A percentile compares a stretch with the other conserved stretches of the same genome.
Conservation (phyloP, 2,113 vertebrate genomes). For the Dipodomys stephensi region DNA sequence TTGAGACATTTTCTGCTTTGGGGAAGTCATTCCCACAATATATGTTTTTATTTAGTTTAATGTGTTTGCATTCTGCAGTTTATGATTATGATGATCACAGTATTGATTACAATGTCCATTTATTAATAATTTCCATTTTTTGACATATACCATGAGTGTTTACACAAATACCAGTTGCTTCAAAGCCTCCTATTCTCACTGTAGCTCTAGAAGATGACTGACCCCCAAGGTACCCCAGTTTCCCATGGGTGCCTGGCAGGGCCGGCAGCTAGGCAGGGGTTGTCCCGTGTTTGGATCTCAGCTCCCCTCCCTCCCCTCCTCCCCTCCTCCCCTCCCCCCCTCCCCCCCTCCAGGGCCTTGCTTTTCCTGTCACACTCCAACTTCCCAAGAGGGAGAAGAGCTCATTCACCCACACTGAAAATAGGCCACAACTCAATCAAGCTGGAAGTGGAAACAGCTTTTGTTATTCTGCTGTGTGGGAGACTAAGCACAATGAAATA, state of each 20-base stretch:
- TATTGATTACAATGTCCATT: background rate
- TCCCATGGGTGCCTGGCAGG: background rate
- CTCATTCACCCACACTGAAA: background rate
- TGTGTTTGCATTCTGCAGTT: background rate
- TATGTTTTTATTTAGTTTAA: background rate
- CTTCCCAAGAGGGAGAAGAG: too few species aligned
- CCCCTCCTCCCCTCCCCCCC: too few species aligned
- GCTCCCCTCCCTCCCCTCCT: background rate
- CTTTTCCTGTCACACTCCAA: too few species aligned
- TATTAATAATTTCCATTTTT: background rate
- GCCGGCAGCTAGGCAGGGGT: too few species aligned
- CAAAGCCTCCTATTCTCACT: background rate
- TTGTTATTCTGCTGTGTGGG: background rate
- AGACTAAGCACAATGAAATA: background rate
- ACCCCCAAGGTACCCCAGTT: background rate
- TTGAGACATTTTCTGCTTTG: background rate
- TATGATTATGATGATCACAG: background rate
- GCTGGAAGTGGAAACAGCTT: background rate
- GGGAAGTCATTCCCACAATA: background rate
- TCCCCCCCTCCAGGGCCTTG: background rate
- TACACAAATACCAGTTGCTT: too few species aligned
- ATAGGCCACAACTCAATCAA: constrained; percentile 2
- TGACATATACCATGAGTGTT: rapidly evolving
- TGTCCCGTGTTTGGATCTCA: too few species aligned
- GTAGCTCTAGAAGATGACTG: background rate